Conservation (phyloP, 2,113 vertebrate species). For the Otis tarda region DNA sequence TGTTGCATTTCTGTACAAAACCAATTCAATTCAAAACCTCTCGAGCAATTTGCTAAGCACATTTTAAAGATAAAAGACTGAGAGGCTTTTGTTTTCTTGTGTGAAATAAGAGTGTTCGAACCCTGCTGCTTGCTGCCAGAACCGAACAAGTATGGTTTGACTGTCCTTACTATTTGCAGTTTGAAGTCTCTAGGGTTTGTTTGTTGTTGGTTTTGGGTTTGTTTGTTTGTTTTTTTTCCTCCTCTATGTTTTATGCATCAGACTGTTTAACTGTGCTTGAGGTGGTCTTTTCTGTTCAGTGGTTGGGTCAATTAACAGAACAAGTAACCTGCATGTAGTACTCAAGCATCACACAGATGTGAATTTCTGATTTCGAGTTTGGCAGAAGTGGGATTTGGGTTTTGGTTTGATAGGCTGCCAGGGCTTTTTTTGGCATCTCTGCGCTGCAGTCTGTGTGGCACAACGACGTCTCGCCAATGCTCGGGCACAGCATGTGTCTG, state of each 20-base stretch:
- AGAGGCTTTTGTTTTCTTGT: not conserved
- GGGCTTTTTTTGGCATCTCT: not conserved
- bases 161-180: not conserved
- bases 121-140: not conserved
- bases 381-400: not conserved
- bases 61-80: conserved; percentile 11
- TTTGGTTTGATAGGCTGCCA: not conserved
- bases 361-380: not conserved
- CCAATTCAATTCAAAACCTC: not conserved
- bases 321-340: not conserved
- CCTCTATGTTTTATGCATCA: not conserved
- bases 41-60: conserved; percentile 3
- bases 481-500: not conserved
- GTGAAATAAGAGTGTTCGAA: not conserved
- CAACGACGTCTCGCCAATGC: fast-evolving
- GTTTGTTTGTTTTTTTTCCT: not conserved
- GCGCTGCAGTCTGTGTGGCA: not conserved
- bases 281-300: not conserved
- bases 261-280: not conserved
- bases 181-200: not conserved
- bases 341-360: not conserved
- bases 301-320: not conserved
- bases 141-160: not conserved
- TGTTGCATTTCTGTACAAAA: not conserved
- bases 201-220: not conserved